Conservation (phyloP, 1,140 invertebrate genomes). For the Drosophila hydei region DNA sequence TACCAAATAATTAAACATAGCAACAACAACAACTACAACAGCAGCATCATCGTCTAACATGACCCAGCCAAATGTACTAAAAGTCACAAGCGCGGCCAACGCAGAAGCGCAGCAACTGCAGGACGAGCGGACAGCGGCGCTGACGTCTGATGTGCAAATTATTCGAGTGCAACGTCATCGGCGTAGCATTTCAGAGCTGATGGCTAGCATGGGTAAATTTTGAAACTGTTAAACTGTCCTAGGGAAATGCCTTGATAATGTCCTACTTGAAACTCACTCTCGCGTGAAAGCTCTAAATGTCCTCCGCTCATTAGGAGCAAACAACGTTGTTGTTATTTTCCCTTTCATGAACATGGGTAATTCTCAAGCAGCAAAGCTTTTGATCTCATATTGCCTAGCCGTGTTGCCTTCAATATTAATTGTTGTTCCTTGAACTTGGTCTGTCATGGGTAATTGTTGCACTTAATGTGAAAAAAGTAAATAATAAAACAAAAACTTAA, state of each 20-base stretch:
- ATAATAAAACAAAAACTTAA: too few species aligned
- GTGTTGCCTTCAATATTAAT: too few species aligned
- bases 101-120: constrained; percentile 45
- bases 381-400: too few species aligned
- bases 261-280: background rate
- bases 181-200: constrained; percentile 83
- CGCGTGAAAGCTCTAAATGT: too few species aligned
- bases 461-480: too few species aligned
- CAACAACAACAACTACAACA: constrained; percentile 15
- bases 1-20: constrained; percentile 43
- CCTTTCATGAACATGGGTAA: too few species aligned
- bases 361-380: too few species aligned
- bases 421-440: too few species aligned
- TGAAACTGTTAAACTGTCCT: constrained; percentile 2
- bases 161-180: constrained; percentile 73
- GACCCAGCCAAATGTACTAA: constrained; percentile 22
- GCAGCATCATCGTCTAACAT: constrained; percentile 3
- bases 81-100: background rate
- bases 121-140: constrained; percentile 13
- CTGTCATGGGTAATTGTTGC: too few species aligned
- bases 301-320: too few species aligned
- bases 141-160: constrained; percentile 35
- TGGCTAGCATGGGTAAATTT: constrained; percentile 80
- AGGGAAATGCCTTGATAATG: constrained; percentile 1
- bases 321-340: too few species aligned